Evolutionary conservation across 2,113 vertebrate genomes (phyloP).

Genomic region (Dolichallabes microphthalmus): DNA sequence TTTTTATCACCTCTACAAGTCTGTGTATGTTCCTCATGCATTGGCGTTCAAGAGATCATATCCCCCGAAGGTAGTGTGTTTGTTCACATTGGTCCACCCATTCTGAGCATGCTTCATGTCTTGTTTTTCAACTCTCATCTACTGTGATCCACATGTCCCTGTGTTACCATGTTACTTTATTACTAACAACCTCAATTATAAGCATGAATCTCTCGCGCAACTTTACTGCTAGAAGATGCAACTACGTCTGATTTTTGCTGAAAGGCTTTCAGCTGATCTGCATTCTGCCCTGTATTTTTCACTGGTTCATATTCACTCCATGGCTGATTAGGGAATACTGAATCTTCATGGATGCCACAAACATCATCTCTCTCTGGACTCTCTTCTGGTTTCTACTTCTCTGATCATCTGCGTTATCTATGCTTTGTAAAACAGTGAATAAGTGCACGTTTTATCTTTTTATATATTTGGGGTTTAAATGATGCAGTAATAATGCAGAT

Average conservation of each 20-base stretch:
- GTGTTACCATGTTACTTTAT: constrained; percentile 52
- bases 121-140: constrained; percentile 37
- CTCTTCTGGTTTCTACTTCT: constrained; percentile 10
- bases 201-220: constrained; percentile 58
- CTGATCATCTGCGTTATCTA: background rate
- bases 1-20: constrained; percentile 82
- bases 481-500: background rate
- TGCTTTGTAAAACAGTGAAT: background rate
- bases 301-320: constrained; percentile 23
- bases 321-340: constrained; percentile 2
- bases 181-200: constrained; percentile 61
- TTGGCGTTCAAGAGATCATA: constrained; percentile 97
- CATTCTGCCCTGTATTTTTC: constrained; percentile 22
- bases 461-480: background rate
- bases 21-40: constrained; percentile 93
- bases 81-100: constrained; percentile 65
- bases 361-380: constrained; percentile 14
- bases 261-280: constrained; percentile 41
- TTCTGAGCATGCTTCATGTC: constrained; percentile 72
- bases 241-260: constrained; percentile 48
- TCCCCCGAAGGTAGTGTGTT: constrained; percentile 93
- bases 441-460: background rate
- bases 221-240: constrained; percentile 54
- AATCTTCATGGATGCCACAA: constrained; percentile 1
- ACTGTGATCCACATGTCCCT: constrained; percentile 23